Base-by-base conservation (phyloP, 2,888 invertebrate species). In the Yponomeuta malinellus region DNA sequence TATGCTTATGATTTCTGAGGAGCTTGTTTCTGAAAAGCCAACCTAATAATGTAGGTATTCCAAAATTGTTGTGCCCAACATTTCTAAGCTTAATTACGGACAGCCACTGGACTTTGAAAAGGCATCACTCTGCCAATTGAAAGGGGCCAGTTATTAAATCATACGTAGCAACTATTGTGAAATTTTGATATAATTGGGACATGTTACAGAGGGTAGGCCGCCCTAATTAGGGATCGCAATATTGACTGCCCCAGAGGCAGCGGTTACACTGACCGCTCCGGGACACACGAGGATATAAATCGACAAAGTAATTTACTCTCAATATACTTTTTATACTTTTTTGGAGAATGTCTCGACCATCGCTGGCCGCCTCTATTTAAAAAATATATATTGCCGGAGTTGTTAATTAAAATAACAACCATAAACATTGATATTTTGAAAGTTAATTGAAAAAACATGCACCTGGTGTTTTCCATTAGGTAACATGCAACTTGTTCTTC, bases 181-280 rank as follows among this genome's bases (percentile, higher is more conserved):
- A 86, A 86, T 78, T 83, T 80, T 80, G 77, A 82, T 81, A 81
- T 90, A 90, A 91, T 91, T 90, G 90, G 89, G 82, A 78, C 69
- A 48, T 76, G 78, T 76, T 81, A 84, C 83, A 78, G 78, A 74
- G 75, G 81, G 81, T 59, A 59, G 52, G 52, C 52, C 79, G 68
- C 76, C 76, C 87, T 92, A 91, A 91, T 92, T 90, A 90, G 82
- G 86, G 84, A 75, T 76, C 78, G 75, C 77, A 79, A 78, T 87
- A 86, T 85, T 86, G 84, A 84, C 79, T 81, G 76, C 78, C 79
- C 82, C 80, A 80, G 77, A 78, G 86, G 85, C 84, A 77, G 81
- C 83, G 82, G 80, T 81, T 80, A 80, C 84, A 80, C 85, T 88
- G 89, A 87, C 87, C 88, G 78, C 72, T 76, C 37, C 8, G 71